Conservation (phyloP, 2,797 vertebrate species). For the Meda fulgida region DNA sequence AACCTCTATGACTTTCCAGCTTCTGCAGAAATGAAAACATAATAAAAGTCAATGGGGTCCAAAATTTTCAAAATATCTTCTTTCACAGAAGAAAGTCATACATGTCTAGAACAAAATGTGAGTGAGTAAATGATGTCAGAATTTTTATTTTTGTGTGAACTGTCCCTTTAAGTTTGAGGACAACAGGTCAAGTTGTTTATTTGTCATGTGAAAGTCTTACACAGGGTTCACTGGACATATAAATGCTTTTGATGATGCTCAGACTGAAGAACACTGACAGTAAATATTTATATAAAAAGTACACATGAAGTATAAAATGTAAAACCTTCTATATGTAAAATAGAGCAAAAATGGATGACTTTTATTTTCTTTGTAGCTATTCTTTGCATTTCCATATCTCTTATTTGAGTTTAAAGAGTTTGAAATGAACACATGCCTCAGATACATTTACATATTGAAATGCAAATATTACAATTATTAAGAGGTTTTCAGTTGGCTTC, state of each 20-base stretch:
- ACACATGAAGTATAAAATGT: neutral
- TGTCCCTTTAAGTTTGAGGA: neutral
- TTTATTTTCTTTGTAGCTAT: neutral
- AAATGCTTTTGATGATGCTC: neutral
- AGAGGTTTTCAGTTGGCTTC: neutral
- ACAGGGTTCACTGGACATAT: neutral
- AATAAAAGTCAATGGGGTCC: neutral
- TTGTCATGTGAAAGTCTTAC: neutral
- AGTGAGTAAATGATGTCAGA: neutral
- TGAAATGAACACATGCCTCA: constrained; percentile 9
- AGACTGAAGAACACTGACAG: neutral
- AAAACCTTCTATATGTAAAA: constrained; percentile 4
- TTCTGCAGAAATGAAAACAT: neutral
- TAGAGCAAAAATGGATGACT: neutral
- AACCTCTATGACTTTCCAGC: neutral
- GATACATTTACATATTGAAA: constrained; percentile 22
- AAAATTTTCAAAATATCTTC: neutral
- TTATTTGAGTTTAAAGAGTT: neutral
- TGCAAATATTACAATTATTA: constrained; percentile 36
- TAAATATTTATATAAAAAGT: neutral
- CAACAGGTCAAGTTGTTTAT: neutral
- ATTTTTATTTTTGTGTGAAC: fast-evolving
- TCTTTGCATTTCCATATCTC: neutral
- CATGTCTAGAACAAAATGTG: neutral
- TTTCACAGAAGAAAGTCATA: neutral